Evolutionary conservation across 2,888 invertebrate species (phyloP).

Genomic region (Polyommatus iphigenia): DNA sequence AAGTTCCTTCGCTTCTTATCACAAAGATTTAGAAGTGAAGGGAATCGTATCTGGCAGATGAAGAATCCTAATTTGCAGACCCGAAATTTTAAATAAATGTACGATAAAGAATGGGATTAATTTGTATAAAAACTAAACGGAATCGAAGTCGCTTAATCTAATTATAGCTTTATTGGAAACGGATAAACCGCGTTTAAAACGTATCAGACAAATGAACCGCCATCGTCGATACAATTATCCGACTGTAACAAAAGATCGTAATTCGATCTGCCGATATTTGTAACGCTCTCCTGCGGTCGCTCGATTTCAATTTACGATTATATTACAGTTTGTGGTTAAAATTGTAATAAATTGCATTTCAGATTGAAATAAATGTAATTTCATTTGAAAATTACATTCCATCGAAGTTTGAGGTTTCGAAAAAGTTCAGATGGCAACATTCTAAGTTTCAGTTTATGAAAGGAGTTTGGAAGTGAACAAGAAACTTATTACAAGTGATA

Average conservation of each 20-base stretch:
- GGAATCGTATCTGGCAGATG: not conserved
- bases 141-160: conserved; percentile 11
- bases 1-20: too few relatives aligned
- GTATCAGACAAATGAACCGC: conserved; percentile 25
- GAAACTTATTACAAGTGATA: not conserved
- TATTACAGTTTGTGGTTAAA: not conserved
- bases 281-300: not conserved
- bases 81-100: not conserved
- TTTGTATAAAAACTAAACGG: conserved; percentile 5
- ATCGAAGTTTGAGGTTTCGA: not conserved
- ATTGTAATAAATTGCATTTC: not conserved
- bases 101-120: not conserved
- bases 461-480: not conserved
- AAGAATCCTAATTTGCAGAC: not conserved
- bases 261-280: conserved; percentile 2
- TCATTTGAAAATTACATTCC: not conserved
- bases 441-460: not conserved
- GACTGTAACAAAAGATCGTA: conserved; percentile 9
- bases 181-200: conserved; percentile 23
- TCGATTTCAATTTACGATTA: not conserved
- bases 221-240: conserved; percentile 22
- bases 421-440: not conserved
- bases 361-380: not conserved
- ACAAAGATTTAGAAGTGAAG: not conserved
- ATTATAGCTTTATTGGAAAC: conserved; percentile 24